Evolutionary conservation across 2,888 invertebrate genomes (phyloP).

Genomic region (Cremastinae sp.): DNA sequence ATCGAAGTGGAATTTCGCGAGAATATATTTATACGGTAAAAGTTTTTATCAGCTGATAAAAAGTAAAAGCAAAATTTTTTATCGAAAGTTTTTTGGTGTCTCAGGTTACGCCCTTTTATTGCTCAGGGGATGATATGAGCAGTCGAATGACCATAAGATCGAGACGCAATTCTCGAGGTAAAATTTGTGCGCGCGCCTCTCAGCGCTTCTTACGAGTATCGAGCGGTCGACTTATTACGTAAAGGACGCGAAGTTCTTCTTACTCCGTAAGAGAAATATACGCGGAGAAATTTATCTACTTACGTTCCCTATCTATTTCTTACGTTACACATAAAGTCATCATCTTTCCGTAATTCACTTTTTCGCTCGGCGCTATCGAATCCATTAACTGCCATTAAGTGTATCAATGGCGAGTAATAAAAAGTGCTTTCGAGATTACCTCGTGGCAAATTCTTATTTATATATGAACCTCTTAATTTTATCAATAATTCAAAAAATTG

Average conservation of each 20-base stretch:
- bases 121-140: not conserved
- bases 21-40: not conserved
- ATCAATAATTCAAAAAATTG: too few species aligned
- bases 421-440: too few species aligned
- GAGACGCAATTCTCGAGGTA: slow-evolving; percentile 42
- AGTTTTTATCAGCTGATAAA: not conserved
- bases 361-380: slow-evolving; percentile 13
- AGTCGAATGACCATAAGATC: slow-evolving; percentile 42
- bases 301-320: slow-evolving; percentile 36
- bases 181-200: slow-evolving; percentile 37
- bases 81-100: not conserved
- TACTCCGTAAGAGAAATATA: slow-evolving; percentile 44
- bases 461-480: too few species aligned
- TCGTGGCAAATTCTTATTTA: too few species aligned
- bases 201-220: slow-evolving; percentile 41
- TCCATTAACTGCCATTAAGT: too few species aligned
- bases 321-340: slow-evolving; percentile 27
- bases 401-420: too few species aligned
- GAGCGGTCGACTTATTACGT: slow-evolving; percentile 60
- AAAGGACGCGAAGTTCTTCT: slow-evolving; percentile 62
- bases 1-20: slow-evolving; percentile 12
- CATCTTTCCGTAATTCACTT: slow-evolving; percentile 31
- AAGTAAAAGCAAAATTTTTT: not conserved
- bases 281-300: slow-evolving; percentile 57
- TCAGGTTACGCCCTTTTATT: slow-evolving; percentile 3